Percentiles rank a stretch among this genome's conserved stretches.
Evolutionary conservation across 1,140 invertebrate genomes (phyloP).

Genomic region (Zaprionus gabonicus): DNA sequence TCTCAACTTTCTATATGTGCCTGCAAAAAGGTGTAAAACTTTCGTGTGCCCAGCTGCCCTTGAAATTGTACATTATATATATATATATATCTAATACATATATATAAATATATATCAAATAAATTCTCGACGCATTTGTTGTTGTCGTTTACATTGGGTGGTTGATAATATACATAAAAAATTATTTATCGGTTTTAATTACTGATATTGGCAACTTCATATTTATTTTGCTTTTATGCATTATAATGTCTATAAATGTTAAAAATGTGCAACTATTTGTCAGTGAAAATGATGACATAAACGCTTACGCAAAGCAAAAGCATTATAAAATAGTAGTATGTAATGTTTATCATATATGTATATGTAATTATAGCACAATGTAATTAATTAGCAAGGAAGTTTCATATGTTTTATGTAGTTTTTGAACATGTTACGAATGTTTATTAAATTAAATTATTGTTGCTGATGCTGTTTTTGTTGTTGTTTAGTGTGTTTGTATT

Average conservation of each 20-base stretch:
- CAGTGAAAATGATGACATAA: slow-evolving; percentile 44
- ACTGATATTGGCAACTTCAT: slow-evolving; percentile 80
- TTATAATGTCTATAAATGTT: slow-evolving; percentile 65
- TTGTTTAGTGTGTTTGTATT: slow-evolving; percentile 38
- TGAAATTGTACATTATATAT: slow-evolving; percentile 45
- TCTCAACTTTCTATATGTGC: slow-evolving; percentile 8
- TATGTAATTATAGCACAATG: slow-evolving; percentile 68
- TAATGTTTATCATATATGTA: slow-evolving; percentile 41
- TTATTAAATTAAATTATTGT: slow-evolving; percentile 15
- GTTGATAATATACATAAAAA: slow-evolving; percentile 67
- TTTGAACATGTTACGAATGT: slow-evolving; percentile 56
- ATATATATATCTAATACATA: slow-evolving; percentile 35
- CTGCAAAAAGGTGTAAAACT: slow-evolving; percentile 30
- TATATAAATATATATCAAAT: slow-evolving; percentile 38
- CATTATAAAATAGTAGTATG: slow-evolving; percentile 54
- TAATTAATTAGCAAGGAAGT: slow-evolving; percentile 49
- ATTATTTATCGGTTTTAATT: slow-evolving; percentile 70
- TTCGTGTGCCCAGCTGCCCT: slow-evolving; percentile 2
- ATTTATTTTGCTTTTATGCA: slow-evolving; percentile 56
- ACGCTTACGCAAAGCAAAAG: slow-evolving; percentile 44
- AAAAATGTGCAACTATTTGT: slow-evolving; percentile 56
- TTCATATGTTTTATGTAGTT: slow-evolving; percentile 36
- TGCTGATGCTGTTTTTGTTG: background rate
- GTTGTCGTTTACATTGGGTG: slow-evolving; percentile 30
- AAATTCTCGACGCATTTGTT: slow-evolving; percentile 25